A percentile compares a stretch with the other conserved stretches of the same genome.
phyloP scores from a whole-genome alignment of 2,113 vertebrate species.

The Calyptommatus sinebrachiatus region DNA sequence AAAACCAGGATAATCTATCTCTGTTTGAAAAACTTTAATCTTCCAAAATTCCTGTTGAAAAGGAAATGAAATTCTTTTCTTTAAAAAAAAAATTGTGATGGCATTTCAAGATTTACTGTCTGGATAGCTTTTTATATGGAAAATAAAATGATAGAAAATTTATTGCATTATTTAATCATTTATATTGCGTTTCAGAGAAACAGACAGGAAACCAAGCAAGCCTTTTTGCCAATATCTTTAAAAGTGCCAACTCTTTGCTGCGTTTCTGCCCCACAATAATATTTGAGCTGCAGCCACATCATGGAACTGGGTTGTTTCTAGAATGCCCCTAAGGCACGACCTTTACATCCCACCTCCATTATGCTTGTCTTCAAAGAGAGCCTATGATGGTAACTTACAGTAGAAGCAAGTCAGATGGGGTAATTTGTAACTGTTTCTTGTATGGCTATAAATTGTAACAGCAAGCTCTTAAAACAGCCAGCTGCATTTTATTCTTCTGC shows the following conservation, averaged over 20 bases:
- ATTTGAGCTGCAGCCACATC: neutral
- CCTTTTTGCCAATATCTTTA: constrained; percentile 31
- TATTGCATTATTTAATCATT: constrained; percentile 46
- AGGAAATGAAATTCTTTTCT: constrained; percentile 30
- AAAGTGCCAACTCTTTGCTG: constrained; percentile 29
- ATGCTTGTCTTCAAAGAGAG: too few species aligned
- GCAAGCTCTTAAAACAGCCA: too few species aligned
- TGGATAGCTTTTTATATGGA: constrained; percentile 11
- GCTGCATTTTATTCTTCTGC: too few species aligned
- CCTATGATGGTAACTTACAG: too few species aligned
- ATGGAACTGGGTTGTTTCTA: too few species aligned
- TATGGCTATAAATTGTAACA: too few species aligned
- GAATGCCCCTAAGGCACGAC: too few species aligned
- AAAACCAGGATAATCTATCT: constrained; percentile 38
- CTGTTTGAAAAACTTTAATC: constrained; percentile 46
- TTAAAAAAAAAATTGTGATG: constrained; percentile 39
- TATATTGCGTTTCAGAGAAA: constrained; percentile 38
- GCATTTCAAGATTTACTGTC: constrained; percentile 50
- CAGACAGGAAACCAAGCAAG: constrained; percentile 39
- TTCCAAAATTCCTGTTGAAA: constrained; percentile 52
- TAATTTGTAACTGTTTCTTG: too few species aligned
- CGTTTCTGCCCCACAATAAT: neutral
- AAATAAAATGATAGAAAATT: constrained; percentile 53
- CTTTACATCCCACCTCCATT: too few species aligned
- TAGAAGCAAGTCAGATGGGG: too few species aligned